Evolutionary conservation across 2,888 invertebrate genomes (phyloP), one percentile per base, ranked within the genome.

Genomic region (Steinernema carpocapsae): DNA sequence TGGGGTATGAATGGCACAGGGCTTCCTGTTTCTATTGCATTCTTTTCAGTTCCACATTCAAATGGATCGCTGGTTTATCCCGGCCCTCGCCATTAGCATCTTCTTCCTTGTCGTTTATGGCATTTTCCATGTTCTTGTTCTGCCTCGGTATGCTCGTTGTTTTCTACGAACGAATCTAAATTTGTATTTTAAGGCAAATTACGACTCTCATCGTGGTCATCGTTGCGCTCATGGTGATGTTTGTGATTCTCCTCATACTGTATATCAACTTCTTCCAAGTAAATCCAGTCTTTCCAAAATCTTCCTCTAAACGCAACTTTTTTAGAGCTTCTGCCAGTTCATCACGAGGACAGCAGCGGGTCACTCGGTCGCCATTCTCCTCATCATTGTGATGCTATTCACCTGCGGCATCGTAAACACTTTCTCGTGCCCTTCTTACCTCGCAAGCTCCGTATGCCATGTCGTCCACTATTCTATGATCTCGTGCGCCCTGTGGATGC

Each of bases 11-110:
- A 4, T 64, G 3, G n/a, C 37, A 6, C 19, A 24, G 24, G 14
- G 43, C 42, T 4, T 1, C 71, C 4, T 4, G 3, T 2, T 29
- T 14, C 6, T 26, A 43, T 24, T 2, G 7, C 24, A 7, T 26
- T 70, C 32, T 42, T 72, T 77, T 43, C 72, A 79, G 76, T 86
- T 81, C 73, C 85, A 86, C 74, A 80, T 82, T 45, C 85, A 86
- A 74, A 83, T 85, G 76, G 86, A 86, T 75, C 82, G 85, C 52
- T 86, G 86, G 85, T 83, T 86, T 72, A 86, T 86, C 51, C 86
- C 86, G 12, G 86, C 84, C 0, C 74, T 86, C 1, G 82, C 86
- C 17, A 84, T 85, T 22, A 81, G 81, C 46, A 85, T 86, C 32
- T 82, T 86, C 75, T 86, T 86, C 73, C 78, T 86, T 42, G 83